phyloP scores from a whole-genome alignment of 2,113 vertebrate genomes.

The Dicrurus megarhynchus region DNA sequence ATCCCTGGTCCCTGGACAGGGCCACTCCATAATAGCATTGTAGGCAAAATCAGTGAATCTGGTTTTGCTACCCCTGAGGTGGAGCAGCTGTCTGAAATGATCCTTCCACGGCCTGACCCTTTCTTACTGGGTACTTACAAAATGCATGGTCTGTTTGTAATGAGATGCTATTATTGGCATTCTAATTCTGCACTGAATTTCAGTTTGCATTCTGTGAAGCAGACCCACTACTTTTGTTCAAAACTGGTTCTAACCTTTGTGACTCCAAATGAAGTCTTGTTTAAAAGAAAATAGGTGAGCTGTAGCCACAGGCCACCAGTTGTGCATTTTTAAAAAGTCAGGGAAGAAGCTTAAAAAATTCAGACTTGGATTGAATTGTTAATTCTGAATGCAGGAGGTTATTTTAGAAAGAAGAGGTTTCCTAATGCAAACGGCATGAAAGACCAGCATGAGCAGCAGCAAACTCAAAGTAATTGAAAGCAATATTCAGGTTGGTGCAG shows the following conservation, averaged over 20 bases:
- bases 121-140: neutral
- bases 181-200: neutral
- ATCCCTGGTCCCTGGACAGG: neutral
- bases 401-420: constrained; percentile 28
- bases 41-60: neutral
- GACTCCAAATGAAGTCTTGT: neutral
- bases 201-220: neutral
- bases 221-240: neutral
- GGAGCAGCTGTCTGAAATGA: neutral
- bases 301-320: neutral
- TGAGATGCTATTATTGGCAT: neutral
- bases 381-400: neutral
- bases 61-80: neutral
- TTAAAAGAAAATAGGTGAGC: neutral
- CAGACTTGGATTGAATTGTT: neutral
- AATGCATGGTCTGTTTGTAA: neutral
- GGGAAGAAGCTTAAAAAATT: neutral
- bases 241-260: neutral
- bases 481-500: neutral
- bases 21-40: neutral
- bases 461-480: constrained; percentile 26
- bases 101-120: neutral
- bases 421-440: constrained; percentile 18
- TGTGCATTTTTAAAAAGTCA: neutral
- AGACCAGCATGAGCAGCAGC: neutral